Percentiles rank a stretch among this genome's conserved stretches.
Conservation (phyloP, 1,140 invertebrate genomes). For the Pygmarrhopalites habei region DNA sequence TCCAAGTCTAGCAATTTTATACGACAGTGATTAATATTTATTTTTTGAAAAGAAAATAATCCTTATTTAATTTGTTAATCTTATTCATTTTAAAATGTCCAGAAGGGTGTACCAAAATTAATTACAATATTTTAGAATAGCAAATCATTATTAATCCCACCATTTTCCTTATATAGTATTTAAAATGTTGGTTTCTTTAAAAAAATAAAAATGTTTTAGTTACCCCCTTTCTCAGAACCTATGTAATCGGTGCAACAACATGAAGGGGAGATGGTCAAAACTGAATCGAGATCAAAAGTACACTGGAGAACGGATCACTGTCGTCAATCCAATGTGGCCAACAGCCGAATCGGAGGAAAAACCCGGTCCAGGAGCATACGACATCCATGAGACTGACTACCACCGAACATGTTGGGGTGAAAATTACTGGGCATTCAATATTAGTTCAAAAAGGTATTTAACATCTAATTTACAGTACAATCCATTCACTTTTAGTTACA, state of each 20-base stretch:
- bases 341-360: not conserved
- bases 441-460: too few species aligned
- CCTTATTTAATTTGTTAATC: not conserved
- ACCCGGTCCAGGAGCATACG: constrained; percentile 11
- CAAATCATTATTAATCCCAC: constrained; percentile 4
- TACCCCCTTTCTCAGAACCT: not conserved
- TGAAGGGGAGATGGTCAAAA: not conserved
- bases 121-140: not conserved
- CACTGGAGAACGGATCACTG: constrained; percentile 15
- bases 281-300: not conserved
- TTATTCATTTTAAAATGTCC: not conserved
- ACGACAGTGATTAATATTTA: too few species aligned
- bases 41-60: too few species aligned
- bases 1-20: too few species aligned
- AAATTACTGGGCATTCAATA: constrained; percentile 9
- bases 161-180: too few species aligned
- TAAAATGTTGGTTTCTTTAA: too few species aligned
- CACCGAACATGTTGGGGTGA: not conserved
- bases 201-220: too few species aligned
- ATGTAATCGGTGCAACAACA: constrained; percentile 7
- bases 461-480: too few species aligned
- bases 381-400: not conserved
- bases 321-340: constrained; percentile 15
- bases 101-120: not conserved
- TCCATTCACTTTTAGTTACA: too few species aligned